Conservation (phyloP, 2,888 invertebrate species). For the Petrophora chlorosata region DNA sequence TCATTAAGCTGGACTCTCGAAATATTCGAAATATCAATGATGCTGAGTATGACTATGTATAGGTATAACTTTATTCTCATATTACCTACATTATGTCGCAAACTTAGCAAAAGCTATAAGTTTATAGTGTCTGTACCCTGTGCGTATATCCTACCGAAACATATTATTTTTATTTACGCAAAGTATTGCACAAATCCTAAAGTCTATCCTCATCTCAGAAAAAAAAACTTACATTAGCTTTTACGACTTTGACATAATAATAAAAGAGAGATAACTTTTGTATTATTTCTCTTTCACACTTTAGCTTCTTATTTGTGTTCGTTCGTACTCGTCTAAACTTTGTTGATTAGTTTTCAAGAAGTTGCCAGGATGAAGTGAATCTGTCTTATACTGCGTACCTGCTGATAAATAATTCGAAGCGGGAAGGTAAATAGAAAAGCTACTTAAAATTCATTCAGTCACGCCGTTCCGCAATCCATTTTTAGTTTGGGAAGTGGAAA, state of each 20-base stretch:
- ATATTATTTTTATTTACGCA: too few relatives aligned
- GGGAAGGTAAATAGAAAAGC: conserved; percentile 36
- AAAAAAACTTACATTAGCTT: conserved; percentile 21
- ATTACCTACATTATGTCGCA: too few relatives aligned
- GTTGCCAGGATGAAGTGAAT: conserved; percentile 34
- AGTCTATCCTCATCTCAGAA: conserved; percentile 2
- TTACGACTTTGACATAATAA: conserved; percentile 30
- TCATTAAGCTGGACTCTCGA: too few relatives aligned
- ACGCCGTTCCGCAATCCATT: conserved; percentile 36
- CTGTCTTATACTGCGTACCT: conserved; percentile 32
- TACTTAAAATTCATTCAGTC: conserved; percentile 38
- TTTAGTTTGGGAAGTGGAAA: conserved; percentile 36
- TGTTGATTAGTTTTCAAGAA: conserved; percentile 41
- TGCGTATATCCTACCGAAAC: neutral
- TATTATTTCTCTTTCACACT: conserved; percentile 35
- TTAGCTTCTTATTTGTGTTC: conserved; percentile 38
- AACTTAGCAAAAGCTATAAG: too few relatives aligned
- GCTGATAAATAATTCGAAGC: conserved; percentile 37
- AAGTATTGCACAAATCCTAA: neutral
- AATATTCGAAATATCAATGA: too few relatives aligned
- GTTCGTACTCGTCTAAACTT: conserved; percentile 35
- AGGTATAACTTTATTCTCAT: too few relatives aligned
- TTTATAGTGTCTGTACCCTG: too few relatives aligned
- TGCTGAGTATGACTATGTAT: too few relatives aligned
- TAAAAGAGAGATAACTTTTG: conserved; percentile 33